These are phyloP conservation scores for Zoanthus sociatus DNA, from an alignment of 92 coral and sea anemone genomes.

Conservation along the genomic window DNA sequence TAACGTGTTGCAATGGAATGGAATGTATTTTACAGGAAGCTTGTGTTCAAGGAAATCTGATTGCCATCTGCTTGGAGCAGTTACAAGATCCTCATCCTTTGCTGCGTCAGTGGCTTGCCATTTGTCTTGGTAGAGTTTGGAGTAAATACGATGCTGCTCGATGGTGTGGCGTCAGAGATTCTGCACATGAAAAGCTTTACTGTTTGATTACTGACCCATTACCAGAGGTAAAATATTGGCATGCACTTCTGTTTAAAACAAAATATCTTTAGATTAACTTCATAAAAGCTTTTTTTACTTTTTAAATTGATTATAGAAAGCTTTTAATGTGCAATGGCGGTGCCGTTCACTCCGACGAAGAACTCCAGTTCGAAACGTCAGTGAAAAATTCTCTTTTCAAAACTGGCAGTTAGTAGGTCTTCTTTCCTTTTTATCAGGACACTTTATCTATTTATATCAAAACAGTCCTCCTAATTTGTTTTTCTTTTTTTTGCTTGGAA, in stretches of 20 bases:
- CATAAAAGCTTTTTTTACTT: too few species aligned
- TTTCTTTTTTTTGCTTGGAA: too few species aligned
- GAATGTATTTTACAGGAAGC: slow-evolving; percentile 70
- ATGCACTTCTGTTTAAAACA: not conserved
- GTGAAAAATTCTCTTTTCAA: too few species aligned
- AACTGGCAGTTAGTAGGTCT: too few species aligned
- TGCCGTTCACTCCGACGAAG: too few species aligned
- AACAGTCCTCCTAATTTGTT: too few species aligned
- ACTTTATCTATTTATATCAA: too few species aligned
- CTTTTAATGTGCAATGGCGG: too few species aligned
- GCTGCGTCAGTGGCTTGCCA: slow-evolving; percentile 94
- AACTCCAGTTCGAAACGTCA: too few species aligned
- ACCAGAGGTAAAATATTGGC: slow-evolving; percentile 77
- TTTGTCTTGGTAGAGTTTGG: slow-evolving; percentile 94
- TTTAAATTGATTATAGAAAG: too few species aligned
- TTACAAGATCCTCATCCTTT: slow-evolving; percentile 94
- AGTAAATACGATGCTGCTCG: slow-evolving; percentile 89
- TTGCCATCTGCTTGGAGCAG: slow-evolving; percentile 97
- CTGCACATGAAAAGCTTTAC: slow-evolving; percentile 95
- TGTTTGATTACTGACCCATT: slow-evolving; percentile 86
- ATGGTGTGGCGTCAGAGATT: slow-evolving; percentile 98
- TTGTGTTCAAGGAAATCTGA: slow-evolving; percentile 92
- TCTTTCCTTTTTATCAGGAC: too few species aligned
- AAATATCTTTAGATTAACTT: not conserved
- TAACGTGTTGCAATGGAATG: too few species aligned